phyloP scores from a whole-genome alignment of 2,113 vertebrate genomes.

The Gadus chalcogrammus region DNA sequence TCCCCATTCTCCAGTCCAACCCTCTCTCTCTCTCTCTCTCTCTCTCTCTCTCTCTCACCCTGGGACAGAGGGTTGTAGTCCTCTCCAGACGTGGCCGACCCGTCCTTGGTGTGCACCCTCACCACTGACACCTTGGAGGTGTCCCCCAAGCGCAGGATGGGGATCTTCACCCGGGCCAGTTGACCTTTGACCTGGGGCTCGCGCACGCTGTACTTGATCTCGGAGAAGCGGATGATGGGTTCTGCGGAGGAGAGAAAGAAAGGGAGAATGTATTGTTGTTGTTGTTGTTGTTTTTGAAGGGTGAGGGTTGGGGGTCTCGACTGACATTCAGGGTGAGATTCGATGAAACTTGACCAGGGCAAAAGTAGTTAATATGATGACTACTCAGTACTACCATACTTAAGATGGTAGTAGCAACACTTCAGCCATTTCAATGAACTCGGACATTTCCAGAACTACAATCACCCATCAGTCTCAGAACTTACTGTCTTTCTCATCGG shows the following conservation, averaged over 20 bases:
- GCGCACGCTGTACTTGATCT: constrained; percentile 79
- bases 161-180: constrained; percentile 72
- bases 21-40: too few species aligned
- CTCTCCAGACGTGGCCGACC: constrained; percentile 82
- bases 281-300: too few species aligned
- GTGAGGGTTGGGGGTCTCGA: too few species aligned
- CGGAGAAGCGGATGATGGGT: constrained; percentile 81
- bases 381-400: too few species aligned
- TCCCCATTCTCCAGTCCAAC: too few species aligned
- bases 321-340: neutral
- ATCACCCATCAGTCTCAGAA: constrained; percentile 8
- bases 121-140: constrained; percentile 81
- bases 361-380: too few species aligned
- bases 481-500: constrained; percentile 82
- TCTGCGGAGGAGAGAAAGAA: constrained; percentile 50
- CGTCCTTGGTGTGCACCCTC: constrained; percentile 83
- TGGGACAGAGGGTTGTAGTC: constrained; percentile 84
- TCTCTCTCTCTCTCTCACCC: constrained; percentile 56
- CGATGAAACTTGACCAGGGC: too few species aligned
- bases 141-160: constrained; percentile 75
- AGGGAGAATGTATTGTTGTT: too few species aligned
- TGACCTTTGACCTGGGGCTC: constrained; percentile 77
- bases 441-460: neutral
- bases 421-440: neutral
- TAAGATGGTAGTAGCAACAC: too few species aligned